A percentile compares a stretch with the other conserved stretches of the same genome.
Conservation (phyloP, 2,113 vertebrate genomes). For the Rhabdomys dilectus region DNA sequence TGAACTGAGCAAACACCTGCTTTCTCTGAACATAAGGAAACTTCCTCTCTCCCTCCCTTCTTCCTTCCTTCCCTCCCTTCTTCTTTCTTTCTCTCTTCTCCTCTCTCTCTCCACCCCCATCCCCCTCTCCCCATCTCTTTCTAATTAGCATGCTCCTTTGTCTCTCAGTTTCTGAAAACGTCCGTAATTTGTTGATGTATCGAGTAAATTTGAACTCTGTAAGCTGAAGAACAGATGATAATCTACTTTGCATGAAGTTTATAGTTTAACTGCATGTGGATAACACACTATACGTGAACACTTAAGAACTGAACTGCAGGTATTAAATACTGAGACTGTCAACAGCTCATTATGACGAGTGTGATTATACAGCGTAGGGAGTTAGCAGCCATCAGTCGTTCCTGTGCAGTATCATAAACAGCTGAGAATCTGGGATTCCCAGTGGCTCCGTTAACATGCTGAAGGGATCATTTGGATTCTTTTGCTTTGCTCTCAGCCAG, state of each 20-base stretch:
- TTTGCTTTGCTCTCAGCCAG: neutral
- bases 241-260: neutral
- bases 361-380: neutral
- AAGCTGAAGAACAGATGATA: neutral
- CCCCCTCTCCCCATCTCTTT: neutral
- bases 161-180: neutral
- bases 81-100: neutral
- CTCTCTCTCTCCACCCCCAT: neutral
- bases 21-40: too few relatives aligned
- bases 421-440: neutral
- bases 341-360: neutral
- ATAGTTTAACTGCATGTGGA: neutral
- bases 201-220: neutral
- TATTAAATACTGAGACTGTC: neutral
- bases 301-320: neutral
- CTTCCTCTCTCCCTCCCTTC: too few relatives aligned
- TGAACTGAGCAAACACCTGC: too few relatives aligned
- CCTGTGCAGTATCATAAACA: neutral
- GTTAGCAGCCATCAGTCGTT: neutral
- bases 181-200: neutral
- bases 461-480: too few relatives aligned
- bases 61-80: neutral
- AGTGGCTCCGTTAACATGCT: neutral
- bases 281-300: neutral
- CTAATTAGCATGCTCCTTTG: neutral